Conservation (phyloP, 2,888 invertebrate species). For the Diaphora mendica region DNA sequence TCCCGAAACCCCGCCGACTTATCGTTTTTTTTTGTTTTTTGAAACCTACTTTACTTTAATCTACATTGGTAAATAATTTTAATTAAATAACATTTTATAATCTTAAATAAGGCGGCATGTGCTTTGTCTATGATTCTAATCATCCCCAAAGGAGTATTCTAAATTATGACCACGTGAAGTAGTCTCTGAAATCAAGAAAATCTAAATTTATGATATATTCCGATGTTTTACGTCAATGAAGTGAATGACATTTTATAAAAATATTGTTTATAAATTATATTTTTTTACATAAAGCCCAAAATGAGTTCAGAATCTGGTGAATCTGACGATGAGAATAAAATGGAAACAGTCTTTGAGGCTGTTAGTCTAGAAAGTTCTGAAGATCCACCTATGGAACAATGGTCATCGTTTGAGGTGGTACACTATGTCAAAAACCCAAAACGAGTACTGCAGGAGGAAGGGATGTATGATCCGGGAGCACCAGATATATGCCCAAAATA, state of each 20-base stretch:
- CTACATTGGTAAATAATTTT: no score
- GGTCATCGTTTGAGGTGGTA: constrained; percentile 67
- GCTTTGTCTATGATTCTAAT: neutral
- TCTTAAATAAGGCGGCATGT: no score
- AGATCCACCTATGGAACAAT: constrained; percentile 70
- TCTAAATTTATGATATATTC: neutral
- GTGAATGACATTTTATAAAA: neutral
- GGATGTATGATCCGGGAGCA: constrained; percentile 61
- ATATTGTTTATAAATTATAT: neutral
- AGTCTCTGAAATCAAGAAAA: neutral
- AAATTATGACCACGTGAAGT: neutral
- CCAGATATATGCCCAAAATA: constrained; percentile 66
- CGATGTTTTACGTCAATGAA: neutral
- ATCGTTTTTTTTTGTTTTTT: no score
- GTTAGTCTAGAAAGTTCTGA: constrained; percentile 61
- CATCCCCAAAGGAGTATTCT: no score
- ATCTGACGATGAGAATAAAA: neutral
- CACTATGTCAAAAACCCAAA: constrained; percentile 48
- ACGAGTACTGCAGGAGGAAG: constrained; percentile 47
- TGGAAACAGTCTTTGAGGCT: constrained; percentile 35
- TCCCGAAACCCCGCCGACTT: no score
- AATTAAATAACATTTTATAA: no score
- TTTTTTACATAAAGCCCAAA: neutral
- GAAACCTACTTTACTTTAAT: no score
- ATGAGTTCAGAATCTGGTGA: constrained; percentile 4